Conservation (phyloP, 2,113 vertebrate species). For the Gopherus flavomarginatus region DNA sequence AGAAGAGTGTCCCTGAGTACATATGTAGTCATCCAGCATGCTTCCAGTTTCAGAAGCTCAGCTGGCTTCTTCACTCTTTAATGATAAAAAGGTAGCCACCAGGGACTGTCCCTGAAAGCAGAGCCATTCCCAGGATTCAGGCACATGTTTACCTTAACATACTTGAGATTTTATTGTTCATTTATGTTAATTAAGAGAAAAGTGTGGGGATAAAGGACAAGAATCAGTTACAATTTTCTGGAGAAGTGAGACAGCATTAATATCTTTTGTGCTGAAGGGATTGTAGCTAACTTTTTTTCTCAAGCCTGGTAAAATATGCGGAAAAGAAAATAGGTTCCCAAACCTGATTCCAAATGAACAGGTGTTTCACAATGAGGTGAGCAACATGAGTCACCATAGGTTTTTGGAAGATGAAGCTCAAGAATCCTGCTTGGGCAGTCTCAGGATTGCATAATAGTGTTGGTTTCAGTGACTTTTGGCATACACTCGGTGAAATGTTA, state of each 20-base stretch:
- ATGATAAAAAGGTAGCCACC: background rate
- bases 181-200: background rate
- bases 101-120: background rate
- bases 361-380: slow-evolving; percentile 7
- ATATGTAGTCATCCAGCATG: background rate
- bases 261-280: background rate
- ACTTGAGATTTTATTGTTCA: background rate
- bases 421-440: background rate
- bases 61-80: too few species aligned
- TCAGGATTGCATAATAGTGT: background rate
- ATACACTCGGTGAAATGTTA: background rate
- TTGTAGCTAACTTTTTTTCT: background rate
- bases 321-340: background rate
- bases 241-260: background rate
- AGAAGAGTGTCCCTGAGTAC: background rate
- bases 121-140: background rate
- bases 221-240: background rate
- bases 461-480: slow-evolving; percentile 14
- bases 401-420: slow-evolving; percentile 13
- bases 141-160: background rate
- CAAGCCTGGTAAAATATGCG: background rate
- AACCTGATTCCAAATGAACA: background rate
- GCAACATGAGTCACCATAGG: background rate
- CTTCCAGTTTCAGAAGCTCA: background rate
- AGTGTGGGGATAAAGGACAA: background rate